A percentile compares a stretch with the other conserved stretches of the same genome.
Evolutionary conservation across 2,113 vertebrate species (phyloP).

Genomic region (Bufo gargarizans): DNA sequence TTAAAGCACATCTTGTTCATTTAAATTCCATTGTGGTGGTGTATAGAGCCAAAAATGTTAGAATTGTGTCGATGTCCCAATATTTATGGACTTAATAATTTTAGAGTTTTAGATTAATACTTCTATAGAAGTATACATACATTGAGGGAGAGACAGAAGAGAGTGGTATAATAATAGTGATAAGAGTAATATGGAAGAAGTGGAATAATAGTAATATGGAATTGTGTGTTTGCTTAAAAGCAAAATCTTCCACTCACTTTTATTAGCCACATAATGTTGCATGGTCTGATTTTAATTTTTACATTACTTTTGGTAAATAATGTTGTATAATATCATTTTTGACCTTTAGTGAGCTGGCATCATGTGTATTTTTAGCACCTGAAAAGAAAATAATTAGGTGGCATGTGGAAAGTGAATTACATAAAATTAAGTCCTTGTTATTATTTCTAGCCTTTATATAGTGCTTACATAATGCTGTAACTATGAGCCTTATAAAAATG

Average conservation of each 20-base stretch:
- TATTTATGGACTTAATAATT: too few species aligned
- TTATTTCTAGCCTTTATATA: neutral
- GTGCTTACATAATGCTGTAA: conserved; percentile 3
- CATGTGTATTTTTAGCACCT: neutral
- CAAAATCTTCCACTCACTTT: neutral
- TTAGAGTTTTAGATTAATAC: too few species aligned
- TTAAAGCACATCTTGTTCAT: too few species aligned
- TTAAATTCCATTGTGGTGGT: too few species aligned
- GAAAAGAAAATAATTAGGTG: neutral
- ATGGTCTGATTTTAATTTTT: neutral
- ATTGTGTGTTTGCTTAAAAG: neutral
- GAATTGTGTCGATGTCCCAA: too few species aligned
- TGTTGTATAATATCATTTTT: neutral
- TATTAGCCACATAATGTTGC: too few species aligned
- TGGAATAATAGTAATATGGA: neutral
- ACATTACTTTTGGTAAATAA: neutral
- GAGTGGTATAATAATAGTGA: too few species aligned
- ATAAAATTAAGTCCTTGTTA: neutral
- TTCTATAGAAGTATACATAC: too few species aligned
- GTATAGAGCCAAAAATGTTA: too few species aligned
- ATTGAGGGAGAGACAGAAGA: too few species aligned
- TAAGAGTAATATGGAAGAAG: too few species aligned
- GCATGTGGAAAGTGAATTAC: conserved; percentile 7
- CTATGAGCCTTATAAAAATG: neutral
- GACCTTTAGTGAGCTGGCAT: neutral